phyloP scores from a whole-genome alignment of 2,888 invertebrate species.

The Tubulanus polymorphus region DNA sequence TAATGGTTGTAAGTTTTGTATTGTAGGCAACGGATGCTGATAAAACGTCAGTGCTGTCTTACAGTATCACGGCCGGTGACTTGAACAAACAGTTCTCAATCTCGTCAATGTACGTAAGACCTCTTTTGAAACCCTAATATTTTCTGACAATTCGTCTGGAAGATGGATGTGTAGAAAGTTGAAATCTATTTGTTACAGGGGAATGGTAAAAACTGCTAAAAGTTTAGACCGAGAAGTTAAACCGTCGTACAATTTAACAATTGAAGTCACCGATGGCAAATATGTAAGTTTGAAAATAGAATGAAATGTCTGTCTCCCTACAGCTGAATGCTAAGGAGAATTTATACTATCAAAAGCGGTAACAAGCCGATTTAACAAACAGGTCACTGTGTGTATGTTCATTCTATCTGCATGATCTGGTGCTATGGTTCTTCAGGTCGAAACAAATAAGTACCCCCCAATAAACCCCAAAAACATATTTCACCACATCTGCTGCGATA shows the following conservation, averaged over 20 bases:
- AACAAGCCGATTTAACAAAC: no score
- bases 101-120: not conserved
- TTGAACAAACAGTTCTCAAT: not conserved
- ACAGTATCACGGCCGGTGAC: not conserved
- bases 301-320: no score
- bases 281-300: no score
- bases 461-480: no score
- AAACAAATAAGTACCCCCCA: no score
- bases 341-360: no score
- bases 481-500: no score
- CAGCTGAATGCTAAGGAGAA: no score
- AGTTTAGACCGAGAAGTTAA: not conserved
- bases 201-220: not conserved
- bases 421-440: no score
- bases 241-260: not conserved
- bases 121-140: no score
- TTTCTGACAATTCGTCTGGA: not conserved
- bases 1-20: not conserved
- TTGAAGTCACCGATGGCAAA: not conserved
- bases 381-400: not conserved
- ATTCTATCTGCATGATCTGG: not conserved
- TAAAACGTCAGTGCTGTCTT: not conserved
- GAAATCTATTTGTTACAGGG: not conserved
- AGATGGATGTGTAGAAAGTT: not conserved
- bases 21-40: not conserved